Percentiles rank a stretch among this genome's conserved stretches.
These are phyloP conservation scores for Embidobia sp. DNA, from an alignment of 2,888 invertebrate genomes.

Conservation along the genomic window DNA sequence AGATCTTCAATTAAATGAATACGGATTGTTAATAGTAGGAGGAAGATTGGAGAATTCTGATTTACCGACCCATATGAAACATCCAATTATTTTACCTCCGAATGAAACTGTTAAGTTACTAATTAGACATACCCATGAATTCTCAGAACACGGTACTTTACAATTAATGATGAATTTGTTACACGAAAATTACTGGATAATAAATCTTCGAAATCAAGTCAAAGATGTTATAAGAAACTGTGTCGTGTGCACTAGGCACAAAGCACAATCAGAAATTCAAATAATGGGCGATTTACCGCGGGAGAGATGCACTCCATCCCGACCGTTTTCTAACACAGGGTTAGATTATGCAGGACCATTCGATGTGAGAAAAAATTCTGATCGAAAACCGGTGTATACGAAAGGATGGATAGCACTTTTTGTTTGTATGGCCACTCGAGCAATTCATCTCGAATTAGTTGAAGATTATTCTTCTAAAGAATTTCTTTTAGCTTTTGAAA, in stretches of 20 bases:
- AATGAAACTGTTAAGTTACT: neutral
- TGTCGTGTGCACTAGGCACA: neutral
- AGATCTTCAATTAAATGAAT: no score
- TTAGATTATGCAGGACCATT: constrained; percentile 11
- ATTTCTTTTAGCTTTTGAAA: neutral
- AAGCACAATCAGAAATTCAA: no score
- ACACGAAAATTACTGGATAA: neutral
- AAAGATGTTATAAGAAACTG: neutral
- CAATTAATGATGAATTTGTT: neutral
- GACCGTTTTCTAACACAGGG: neutral
- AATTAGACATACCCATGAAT: no score
- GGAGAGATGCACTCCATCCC: neutral
- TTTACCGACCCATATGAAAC: neutral
- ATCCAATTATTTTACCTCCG: neutral
- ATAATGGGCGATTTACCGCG: neutral
- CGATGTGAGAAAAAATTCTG: neutral
- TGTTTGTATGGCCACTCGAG: constrained; percentile 3
- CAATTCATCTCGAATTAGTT: neutral
- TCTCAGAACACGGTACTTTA: neutral
- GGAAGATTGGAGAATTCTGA: neutral
- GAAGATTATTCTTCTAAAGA: neutral
- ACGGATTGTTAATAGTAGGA: neutral
- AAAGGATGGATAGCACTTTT: neutral
- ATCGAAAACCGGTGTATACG: neutral
- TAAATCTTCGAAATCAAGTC: neutral